Conservation (phyloP, 2,113 vertebrate genomes). For the Bubalus kerabau region DNA sequence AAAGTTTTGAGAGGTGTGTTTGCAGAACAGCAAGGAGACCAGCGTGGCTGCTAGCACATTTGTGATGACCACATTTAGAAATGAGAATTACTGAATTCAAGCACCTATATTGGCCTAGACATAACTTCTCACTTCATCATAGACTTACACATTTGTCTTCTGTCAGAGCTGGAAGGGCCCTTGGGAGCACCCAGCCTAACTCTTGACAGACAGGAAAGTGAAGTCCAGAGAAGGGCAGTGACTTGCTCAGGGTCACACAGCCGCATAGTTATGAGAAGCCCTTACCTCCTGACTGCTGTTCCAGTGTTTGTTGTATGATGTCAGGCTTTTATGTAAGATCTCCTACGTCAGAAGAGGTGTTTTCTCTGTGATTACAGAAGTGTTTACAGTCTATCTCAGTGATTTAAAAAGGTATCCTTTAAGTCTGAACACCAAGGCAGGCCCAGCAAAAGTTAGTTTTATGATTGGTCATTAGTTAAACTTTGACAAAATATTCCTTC, state of each 20-base stretch:
- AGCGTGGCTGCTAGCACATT: no score
- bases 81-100: neutral
- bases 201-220: neutral
- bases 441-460: neutral
- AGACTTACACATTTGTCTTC: neutral
- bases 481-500: neutral
- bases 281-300: neutral
- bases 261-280: neutral
- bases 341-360: neutral
- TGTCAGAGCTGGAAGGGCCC: neutral
- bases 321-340: neutral
- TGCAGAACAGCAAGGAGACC: neutral
- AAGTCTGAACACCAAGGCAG: neutral
- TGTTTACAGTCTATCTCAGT: neutral
- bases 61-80: neutral
- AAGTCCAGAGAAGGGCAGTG: neutral
- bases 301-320: rapidly evolving
- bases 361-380: neutral
- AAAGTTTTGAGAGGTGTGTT: neutral
- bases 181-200: neutral
- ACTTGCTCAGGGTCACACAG: neutral
- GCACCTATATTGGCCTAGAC: neutral
- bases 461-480: neutral
- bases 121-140: neutral
- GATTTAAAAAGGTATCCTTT: neutral